Evolutionary conservation across 2,888 invertebrate genomes (phyloP).

Genomic region (Macropis europaea): DNA sequence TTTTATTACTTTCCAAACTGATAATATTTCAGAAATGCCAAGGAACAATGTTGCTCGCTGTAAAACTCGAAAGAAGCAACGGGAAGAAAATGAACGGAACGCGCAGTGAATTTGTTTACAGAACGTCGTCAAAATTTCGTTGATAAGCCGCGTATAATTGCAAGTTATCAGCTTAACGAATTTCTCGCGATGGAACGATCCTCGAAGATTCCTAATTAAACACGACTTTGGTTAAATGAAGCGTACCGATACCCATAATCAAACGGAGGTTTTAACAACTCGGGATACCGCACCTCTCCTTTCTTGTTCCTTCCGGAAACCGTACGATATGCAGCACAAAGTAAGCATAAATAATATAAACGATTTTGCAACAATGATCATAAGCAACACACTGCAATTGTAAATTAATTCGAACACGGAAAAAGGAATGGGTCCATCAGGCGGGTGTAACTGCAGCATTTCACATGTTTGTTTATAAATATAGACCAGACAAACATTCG

Average conservation of each 20-base stretch:
- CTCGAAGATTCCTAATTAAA: not conserved
- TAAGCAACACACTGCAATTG: not conserved
- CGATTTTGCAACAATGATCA: not conserved
- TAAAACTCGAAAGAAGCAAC: not conserved
- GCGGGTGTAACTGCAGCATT: too few relatives aligned
- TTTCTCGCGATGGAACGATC: not conserved
- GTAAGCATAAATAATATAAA: not conserved
- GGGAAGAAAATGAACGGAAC: too few relatives aligned
- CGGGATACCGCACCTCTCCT: not conserved
- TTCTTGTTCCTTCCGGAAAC: conserved; percentile 1
- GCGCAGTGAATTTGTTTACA: not conserved
- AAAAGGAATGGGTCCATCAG: too few relatives aligned
- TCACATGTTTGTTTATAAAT: too few relatives aligned
- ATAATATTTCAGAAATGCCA: too few relatives aligned
- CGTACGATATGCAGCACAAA: not conserved
- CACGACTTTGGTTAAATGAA: not conserved
- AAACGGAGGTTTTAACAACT: not conserved
- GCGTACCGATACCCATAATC: not conserved
- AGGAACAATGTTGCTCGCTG: too few relatives aligned
- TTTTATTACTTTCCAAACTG: too few relatives aligned
- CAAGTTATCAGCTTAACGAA: not conserved
- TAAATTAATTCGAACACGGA: not conserved
- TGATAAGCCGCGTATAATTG: not conserved
- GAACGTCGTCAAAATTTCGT: not conserved
- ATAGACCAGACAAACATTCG: too few relatives aligned